Conservation (phyloP, 2,797 vertebrate species). For the Microtus agrestis region DNA sequence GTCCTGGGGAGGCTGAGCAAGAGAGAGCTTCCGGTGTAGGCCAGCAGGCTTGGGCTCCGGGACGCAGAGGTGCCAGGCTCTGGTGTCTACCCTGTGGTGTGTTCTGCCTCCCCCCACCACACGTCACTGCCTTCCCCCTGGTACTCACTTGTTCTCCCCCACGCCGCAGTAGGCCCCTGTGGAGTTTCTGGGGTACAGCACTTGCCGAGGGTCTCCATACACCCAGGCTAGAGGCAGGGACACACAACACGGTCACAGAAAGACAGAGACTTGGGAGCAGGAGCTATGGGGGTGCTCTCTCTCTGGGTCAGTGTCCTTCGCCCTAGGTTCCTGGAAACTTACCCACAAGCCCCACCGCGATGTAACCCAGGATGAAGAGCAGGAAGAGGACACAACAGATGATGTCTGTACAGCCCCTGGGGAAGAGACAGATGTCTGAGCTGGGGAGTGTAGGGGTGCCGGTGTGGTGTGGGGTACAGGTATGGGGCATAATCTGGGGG, state of each 20-base stretch:
- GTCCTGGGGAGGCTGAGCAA: not conserved
- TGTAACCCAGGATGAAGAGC: slow-evolving; percentile 91
- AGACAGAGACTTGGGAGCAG: not conserved
- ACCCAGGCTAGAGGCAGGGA: slow-evolving; percentile 90
- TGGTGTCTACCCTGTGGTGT: not conserved
- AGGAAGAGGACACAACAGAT: slow-evolving; percentile 93
- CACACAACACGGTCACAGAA: not conserved
- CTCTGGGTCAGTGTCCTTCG: too few relatives aligned
- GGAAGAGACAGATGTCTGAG: not conserved
- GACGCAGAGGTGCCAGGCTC: not conserved
- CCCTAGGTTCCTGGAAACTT: slow-evolving; percentile 71
- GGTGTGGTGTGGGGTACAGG: not conserved
- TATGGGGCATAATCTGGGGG: not conserved
- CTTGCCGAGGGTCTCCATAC: slow-evolving; percentile 93
- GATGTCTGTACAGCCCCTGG: slow-evolving; percentile 94
- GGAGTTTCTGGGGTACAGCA: slow-evolving; percentile 93
- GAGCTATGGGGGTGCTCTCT: not conserved
- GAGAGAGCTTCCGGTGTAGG: not conserved
- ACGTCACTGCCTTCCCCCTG: rapidly evolving
- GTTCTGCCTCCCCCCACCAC: too few relatives aligned
- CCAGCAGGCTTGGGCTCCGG: not conserved
- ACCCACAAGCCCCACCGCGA: slow-evolving; percentile 92
- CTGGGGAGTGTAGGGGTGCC: not conserved
- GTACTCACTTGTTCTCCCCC: slow-evolving; percentile 89
- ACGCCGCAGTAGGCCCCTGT: slow-evolving; percentile 93